A percentile compares a stretch with the other conserved stretches of the same genome.
Evolutionary conservation across 1,140 invertebrate genomes (phyloP).

Genomic region (Papilio xuthus): DNA sequence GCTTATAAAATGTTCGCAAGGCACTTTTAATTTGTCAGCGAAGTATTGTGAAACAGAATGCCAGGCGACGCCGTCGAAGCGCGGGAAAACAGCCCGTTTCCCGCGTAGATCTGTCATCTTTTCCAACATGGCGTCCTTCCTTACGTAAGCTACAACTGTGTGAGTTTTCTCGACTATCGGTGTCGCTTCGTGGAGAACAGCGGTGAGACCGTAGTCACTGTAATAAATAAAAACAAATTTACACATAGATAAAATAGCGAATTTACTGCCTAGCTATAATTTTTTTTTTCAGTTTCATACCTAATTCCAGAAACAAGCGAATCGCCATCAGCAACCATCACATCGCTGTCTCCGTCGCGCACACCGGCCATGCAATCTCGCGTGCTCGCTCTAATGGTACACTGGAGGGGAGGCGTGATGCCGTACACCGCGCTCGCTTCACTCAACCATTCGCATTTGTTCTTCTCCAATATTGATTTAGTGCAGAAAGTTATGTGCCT

Average conservation of each 20-base stretch:
- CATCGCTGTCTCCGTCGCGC: slow-evolving; percentile 83
- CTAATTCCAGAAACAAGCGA: slow-evolving; percentile 82
- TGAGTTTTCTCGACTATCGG: slow-evolving; percentile 83
- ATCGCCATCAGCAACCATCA: slow-evolving; percentile 84
- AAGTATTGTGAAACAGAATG: slow-evolving; percentile 84
- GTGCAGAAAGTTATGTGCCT: slow-evolving; percentile 84
- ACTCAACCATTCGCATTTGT: slow-evolving; percentile 89
- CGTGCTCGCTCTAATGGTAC: slow-evolving; percentile 80
- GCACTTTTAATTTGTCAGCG: slow-evolving; percentile 58
- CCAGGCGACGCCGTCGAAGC: slow-evolving; percentile 85
- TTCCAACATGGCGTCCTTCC: slow-evolving; percentile 82
- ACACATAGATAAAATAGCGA: too few species aligned
- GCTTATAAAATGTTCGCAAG: slow-evolving; percentile 77
- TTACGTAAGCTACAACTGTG: slow-evolving; percentile 87
- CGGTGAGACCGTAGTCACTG: slow-evolving; percentile 78
- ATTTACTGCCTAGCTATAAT: too few species aligned
- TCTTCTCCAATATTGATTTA: slow-evolving; percentile 84
- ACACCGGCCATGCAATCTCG: slow-evolving; percentile 86
- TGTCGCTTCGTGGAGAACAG: slow-evolving; percentile 85
- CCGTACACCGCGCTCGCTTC: slow-evolving; percentile 87
- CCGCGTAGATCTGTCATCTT: slow-evolving; percentile 84
- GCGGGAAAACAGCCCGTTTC: slow-evolving; percentile 87
- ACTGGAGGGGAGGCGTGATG: slow-evolving; percentile 87
- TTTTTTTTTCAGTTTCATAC: too few species aligned
- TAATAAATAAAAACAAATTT: slow-evolving; percentile 1